Percentiles rank a stretch among this genome's conserved stretches.
These are phyloP conservation scores for Noctua janthina DNA, from an alignment of 2,888 invertebrate genomes.

Conservation along the genomic window DNA sequence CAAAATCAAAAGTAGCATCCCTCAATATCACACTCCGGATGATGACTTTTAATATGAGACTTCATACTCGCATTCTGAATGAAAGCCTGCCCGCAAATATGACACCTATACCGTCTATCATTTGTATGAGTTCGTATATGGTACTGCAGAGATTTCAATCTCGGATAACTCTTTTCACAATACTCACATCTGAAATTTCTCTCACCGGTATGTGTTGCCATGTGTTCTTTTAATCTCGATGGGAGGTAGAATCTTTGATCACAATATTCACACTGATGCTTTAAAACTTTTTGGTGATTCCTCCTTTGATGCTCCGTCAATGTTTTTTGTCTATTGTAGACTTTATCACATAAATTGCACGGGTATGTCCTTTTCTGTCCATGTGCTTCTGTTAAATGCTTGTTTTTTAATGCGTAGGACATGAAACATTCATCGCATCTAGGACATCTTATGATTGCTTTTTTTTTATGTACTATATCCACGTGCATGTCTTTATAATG, in stretches of 20 bases:
- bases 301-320: slow-evolving; percentile 85
- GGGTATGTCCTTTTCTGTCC: slow-evolving; percentile 86
- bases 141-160: slow-evolving; percentile 90
- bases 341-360: slow-evolving; percentile 86
- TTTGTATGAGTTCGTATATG: slow-evolving; percentile 91
- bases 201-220: slow-evolving; percentile 89
- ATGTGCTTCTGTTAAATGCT: slow-evolving; percentile 85
- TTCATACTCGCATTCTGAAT: slow-evolving; percentile 91
- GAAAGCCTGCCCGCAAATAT: slow-evolving; percentile 90
- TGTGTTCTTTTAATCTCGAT: slow-evolving; percentile 86
- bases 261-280: slow-evolving; percentile 90
- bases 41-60: slow-evolving; percentile 90
- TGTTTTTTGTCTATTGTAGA: slow-evolving; percentile 86
- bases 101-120: slow-evolving; percentile 90
- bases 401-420: slow-evolving; percentile 86
- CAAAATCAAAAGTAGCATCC: slow-evolving; percentile 79
- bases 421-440: slow-evolving; percentile 87
- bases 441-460: slow-evolving; percentile 85
- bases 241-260: slow-evolving; percentile 88
- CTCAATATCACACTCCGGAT: slow-evolving; percentile 86
- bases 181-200: slow-evolving; percentile 90
- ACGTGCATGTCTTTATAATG: slow-evolving; percentile 88
- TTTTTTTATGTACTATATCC: slow-evolving; percentile 86
- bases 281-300: slow-evolving; percentile 86
- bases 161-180: slow-evolving; percentile 91